Percentiles rank a stretch among this genome's conserved stretches.
Conservation (phyloP, 1,140 invertebrate species). For the Gyrodactylus bullatarudis region DNA sequence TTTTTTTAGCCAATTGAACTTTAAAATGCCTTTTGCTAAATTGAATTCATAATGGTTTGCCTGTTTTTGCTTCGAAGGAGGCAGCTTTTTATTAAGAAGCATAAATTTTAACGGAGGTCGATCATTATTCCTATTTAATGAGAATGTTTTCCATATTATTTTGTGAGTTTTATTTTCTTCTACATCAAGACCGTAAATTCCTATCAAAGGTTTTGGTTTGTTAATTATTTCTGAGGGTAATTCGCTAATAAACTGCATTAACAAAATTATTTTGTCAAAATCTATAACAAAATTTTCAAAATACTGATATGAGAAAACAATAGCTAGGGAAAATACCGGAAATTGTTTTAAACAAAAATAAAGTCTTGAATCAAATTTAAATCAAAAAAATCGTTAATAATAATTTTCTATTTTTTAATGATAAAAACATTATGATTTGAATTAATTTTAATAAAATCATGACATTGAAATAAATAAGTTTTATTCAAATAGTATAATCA, state of each 20-base stretch:
- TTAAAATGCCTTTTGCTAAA: conserved; percentile 70
- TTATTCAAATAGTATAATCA: too few species aligned
- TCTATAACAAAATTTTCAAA: too few species aligned
- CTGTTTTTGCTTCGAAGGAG: neutral
- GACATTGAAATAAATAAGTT: too few species aligned
- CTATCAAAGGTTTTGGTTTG: conserved; percentile 43
- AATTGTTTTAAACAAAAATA: too few species aligned
- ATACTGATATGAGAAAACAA: too few species aligned
- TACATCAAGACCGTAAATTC: conserved; percentile 46
- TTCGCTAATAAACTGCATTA: conserved; percentile 15
- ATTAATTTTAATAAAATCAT: too few species aligned
- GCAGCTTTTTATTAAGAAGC: conserved; percentile 36
- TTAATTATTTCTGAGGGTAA: conserved; percentile 28
- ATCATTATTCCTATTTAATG: conserved; percentile 38
- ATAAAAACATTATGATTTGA: too few species aligned
- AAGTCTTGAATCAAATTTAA: too few species aligned
- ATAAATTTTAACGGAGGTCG: conserved; percentile 49
- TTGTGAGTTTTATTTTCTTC: conserved; percentile 48
- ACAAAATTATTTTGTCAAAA: neutral
- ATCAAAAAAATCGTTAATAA: too few species aligned
- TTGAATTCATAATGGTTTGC: conserved; percentile 53
- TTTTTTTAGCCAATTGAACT: conserved; percentile 73
- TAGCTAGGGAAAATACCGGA: too few species aligned
- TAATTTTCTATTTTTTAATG: too few species aligned
- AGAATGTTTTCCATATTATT: conserved; percentile 61